Evolutionary conservation across 2,888 invertebrate species (phyloP).

Genomic region (Latrodectus elegans): DNA sequence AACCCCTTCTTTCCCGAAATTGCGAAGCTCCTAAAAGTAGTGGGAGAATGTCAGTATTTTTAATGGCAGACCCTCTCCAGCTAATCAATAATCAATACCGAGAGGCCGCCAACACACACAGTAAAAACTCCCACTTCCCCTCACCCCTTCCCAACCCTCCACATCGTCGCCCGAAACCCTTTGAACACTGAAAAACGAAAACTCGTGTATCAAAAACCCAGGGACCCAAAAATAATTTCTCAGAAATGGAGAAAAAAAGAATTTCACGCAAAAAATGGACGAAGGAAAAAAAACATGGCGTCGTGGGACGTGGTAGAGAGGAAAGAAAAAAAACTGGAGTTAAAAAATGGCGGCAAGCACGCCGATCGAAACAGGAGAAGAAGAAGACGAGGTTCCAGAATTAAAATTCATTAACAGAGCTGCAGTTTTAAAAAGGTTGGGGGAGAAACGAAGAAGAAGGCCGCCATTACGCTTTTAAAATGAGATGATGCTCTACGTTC

Average conservation of each 20-base stretch:
- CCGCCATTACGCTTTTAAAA: constrained; percentile 66
- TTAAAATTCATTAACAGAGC: constrained; percentile 67
- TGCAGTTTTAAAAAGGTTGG: constrained; percentile 56
- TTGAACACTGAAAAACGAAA: constrained; percentile 56
- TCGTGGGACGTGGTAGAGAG: not conserved
- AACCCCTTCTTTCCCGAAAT: constrained; percentile 69
- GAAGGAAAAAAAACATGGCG: constrained; percentile 11
- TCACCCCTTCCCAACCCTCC: constrained; percentile 13
- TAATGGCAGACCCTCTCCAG: constrained; percentile 64
- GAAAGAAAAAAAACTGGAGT: not conserved
- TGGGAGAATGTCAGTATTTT: constrained; percentile 68
- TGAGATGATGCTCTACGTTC: constrained; percentile 11
- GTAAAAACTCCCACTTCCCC: constrained; percentile 29
- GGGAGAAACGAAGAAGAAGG: constrained; percentile 36
- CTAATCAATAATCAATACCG: constrained; percentile 68
- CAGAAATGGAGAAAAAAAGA: constrained; percentile 15
- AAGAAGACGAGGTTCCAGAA: constrained; percentile 62
- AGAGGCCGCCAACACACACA: not conserved
- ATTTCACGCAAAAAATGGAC: constrained; percentile 51
- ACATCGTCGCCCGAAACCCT: constrained; percentile 47
- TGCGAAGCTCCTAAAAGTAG: constrained; percentile 46
- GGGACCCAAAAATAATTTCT: not conserved
- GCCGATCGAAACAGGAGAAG: constrained; percentile 49
- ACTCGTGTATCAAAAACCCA: constrained; percentile 16
- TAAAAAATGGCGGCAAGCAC: not conserved